Percentiles rank a stretch among this genome's conserved stretches.
phyloP scores from a whole-genome alignment of 2,113 vertebrate genomes.

The Meriones unguiculatus region DNA sequence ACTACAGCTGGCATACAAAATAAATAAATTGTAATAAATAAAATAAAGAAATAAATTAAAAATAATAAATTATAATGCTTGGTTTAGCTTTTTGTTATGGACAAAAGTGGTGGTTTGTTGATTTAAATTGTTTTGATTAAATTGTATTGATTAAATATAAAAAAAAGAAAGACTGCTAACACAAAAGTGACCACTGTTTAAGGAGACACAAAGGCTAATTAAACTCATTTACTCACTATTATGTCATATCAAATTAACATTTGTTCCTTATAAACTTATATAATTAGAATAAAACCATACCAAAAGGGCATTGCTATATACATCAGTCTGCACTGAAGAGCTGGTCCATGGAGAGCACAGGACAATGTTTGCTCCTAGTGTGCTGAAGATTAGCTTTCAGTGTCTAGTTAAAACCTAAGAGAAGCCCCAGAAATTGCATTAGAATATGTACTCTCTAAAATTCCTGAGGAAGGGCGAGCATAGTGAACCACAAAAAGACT shows the following conservation, averaged over 20 bases:
- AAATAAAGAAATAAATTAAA: too few relatives aligned
- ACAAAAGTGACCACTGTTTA: not conserved
- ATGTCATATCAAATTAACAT: not conserved
- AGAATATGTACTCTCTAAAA: not conserved
- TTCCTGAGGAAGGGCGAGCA: not conserved
- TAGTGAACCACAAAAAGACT: not conserved
- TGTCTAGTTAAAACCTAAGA: not conserved
- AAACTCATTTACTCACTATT: not conserved
- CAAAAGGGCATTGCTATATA: not conserved
- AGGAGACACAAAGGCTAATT: not conserved
- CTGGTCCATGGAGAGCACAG: not conserved
- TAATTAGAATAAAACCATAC: not conserved
- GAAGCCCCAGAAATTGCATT: not conserved
- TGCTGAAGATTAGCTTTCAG: accelerated
- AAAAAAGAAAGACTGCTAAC: not conserved
- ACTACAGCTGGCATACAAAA: too few relatives aligned
- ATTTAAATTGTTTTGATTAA: not conserved
- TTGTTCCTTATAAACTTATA: not conserved
- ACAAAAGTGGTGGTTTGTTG: not conserved
- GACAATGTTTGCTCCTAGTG: not conserved
- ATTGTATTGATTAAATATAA: not conserved
- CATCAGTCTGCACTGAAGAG: not conserved
- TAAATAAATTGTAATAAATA: too few relatives aligned
- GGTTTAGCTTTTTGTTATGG: not conserved
- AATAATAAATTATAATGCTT: not conserved